Evolutionary conservation across 1,140 invertebrate genomes (phyloP), one percentile per base, ranked within the genome.

Genomic region (Temnothorax longispinosus): DNA sequence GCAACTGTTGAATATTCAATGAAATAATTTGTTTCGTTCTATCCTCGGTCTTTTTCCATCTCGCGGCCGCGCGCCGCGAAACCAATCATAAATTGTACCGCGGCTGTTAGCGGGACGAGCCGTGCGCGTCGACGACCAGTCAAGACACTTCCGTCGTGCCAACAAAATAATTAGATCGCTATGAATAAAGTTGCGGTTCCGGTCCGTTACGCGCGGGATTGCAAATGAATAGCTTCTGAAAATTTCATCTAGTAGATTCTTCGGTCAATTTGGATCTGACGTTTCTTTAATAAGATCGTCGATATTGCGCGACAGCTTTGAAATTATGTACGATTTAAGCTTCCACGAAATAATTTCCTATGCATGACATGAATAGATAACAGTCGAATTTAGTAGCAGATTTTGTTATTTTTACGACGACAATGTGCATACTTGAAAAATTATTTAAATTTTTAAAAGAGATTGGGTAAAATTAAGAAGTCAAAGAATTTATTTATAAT

Each of bases 1-100:
- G 80, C 80, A 84, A 75, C 80, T 84, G 80, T 84, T 84, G 80
- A 84, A 84, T 84, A 84, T 84, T 84, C 80, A 84, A 84, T 84
- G 80, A 84, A 84, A 84, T 84, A 74, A 84, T 84, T 84, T 84
- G 80, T 84, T 75, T 84, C 67, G 67, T 60, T 84, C 80, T 84
- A 74, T 74, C 54, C 54, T 47, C 54, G 69, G 38, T 50, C 80
- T 84, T 84, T 84, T 84, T 60, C 69, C 67, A 74, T n/a, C 80
- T 58, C 69, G 32, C 27, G 69, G 67, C 7, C 41, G 50, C 32
- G n/a, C 69, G 54, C 54, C 67, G 69, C 80, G 69, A 84, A 74
- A 84, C 80, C 80, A 74, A 84, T 84, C 80, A 84, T 84, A 60
- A 84, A 84, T 74, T 74, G 80, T 82, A 72, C 18, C 38, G 27